Evolutionary conservation across 2,888 invertebrate genomes (phyloP), one percentile per base, ranked within the genome.

Genomic region (Trichogramma dendrolimi): DNA sequence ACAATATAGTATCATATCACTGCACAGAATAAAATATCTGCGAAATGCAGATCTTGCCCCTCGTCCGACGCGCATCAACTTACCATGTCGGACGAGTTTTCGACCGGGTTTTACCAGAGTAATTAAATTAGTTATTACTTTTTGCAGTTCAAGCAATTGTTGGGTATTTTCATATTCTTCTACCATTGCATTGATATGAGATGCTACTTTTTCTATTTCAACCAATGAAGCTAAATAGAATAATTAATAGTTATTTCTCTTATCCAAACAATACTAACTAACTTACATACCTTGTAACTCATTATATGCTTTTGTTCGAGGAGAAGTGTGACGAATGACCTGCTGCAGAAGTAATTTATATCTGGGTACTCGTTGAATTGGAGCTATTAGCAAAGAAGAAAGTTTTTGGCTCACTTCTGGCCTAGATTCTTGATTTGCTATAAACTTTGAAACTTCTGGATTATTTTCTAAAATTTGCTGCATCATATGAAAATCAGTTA

Each of bases 281-380:
- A 27, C 27, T 43, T 51, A 63, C 64, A 67, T 71, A 85, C 85
- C 83, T 74, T 82, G 81, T 0, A 86, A 73, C 10, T 79, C 72
- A 64, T 77, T 77, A 70, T 84, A 85, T 70, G 87, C 86, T 48
- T 80, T 78, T 72, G 87, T 85, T 8, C 81, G 80, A 11, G 78
- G 77, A 49, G 83, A 78, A 0, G 88, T 87, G 67, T 86, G 83
- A 40, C 83, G 80, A 41, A 88, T 71, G 6, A 91, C 83, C 74
- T 90, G 88, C 71, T 86, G 85, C 55, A 91, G 77, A 10, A 91
- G 79, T 50, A 91, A 79, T 71, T 87, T 86, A 75, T 91, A 91
- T 55, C 91, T 83, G 1, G 91, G 91, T 56, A 92, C 84, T 70
- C 91, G 81, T 75, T 92, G 91, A 69, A 92, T 88, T 10, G 91